These are phyloP conservation scores for Rissa tridactyla DNA, from an alignment of 2,113 vertebrate genomes.

Conservation along the genomic window DNA sequence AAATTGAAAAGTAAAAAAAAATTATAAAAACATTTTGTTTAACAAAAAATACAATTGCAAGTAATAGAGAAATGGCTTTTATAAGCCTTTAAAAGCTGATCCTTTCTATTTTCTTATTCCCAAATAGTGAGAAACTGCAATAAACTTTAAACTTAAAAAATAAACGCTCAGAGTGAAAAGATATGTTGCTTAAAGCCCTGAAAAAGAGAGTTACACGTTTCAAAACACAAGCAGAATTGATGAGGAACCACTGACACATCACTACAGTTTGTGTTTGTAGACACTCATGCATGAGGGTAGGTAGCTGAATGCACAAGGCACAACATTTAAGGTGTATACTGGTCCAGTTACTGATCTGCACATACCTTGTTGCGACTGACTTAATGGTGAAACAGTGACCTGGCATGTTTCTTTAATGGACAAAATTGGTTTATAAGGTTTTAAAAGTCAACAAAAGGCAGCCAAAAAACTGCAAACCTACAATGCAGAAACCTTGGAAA, in stretches of 20 bases:
- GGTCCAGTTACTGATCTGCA: not conserved
- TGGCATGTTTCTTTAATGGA: not conserved
- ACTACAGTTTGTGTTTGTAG: not conserved
- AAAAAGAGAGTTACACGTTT: not conserved
- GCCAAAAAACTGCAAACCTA: not conserved
- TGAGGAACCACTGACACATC: not conserved
- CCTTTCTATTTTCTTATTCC: not conserved
- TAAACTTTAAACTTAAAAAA: not conserved
- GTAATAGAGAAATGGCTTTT: not conserved
- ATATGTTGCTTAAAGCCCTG: not conserved
- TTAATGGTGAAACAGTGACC: slow-evolving; percentile 9
- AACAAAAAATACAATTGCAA: not conserved
- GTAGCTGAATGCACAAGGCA: not conserved
- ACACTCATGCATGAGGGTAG: not conserved
- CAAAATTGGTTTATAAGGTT: slow-evolving; percentile 29
- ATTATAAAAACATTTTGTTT: not conserved
- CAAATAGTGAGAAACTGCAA: not conserved
- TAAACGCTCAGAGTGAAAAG: not conserved
- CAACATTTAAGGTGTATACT: not conserved
- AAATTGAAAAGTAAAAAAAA: not conserved
- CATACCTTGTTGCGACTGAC: not conserved
- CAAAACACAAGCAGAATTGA: not conserved
- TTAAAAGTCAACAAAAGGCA: slow-evolving; percentile 23
- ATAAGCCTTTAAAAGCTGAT: not conserved
- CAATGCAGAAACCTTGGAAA: not conserved